These are phyloP conservation scores for Nothobranchius kuhntae DNA, from an alignment of 2,113 vertebrate species.

Conservation along the genomic window DNA sequence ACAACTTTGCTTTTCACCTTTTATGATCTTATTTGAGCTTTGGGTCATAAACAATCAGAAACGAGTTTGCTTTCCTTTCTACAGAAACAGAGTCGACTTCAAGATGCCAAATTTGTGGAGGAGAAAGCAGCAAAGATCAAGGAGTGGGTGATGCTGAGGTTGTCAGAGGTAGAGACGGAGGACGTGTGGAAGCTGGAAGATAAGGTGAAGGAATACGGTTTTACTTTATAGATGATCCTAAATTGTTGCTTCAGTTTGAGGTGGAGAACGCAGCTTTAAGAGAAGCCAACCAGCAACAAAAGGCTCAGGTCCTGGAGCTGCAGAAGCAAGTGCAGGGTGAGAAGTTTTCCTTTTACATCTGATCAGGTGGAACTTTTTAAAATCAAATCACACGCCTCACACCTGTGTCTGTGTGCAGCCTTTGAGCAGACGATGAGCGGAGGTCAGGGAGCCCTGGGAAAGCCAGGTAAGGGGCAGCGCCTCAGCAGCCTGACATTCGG, in stretches of 20 bases:
- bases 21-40: too few species aligned
- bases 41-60: neutral
- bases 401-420: constrained; percentile 65
- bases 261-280: constrained; percentile 90
- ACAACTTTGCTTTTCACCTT: too few species aligned
- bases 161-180: constrained; percentile 87
- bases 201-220: neutral
- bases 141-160: constrained; percentile 96
- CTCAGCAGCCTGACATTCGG: constrained; percentile 94
- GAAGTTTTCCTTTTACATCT: neutral
- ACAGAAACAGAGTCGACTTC: constrained; percentile 90
- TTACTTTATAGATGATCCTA: neutral
- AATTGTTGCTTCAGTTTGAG: constrained; percentile 83
- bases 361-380: neutral
- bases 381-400: neutral
- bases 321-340: constrained; percentile 89
- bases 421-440: constrained; percentile 75
- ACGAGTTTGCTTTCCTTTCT: neutral
- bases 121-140: constrained; percentile 99
- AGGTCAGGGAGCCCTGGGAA: constrained; percentile 60
- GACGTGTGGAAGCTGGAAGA: neutral
- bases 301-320: constrained; percentile 85
- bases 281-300: constrained; percentile 88
- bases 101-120: constrained; percentile 96
- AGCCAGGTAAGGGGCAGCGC: constrained; percentile 86